phyloP scores from a whole-genome alignment of 2,888 invertebrate species.

The Taphrorychus bicolor region DNA sequence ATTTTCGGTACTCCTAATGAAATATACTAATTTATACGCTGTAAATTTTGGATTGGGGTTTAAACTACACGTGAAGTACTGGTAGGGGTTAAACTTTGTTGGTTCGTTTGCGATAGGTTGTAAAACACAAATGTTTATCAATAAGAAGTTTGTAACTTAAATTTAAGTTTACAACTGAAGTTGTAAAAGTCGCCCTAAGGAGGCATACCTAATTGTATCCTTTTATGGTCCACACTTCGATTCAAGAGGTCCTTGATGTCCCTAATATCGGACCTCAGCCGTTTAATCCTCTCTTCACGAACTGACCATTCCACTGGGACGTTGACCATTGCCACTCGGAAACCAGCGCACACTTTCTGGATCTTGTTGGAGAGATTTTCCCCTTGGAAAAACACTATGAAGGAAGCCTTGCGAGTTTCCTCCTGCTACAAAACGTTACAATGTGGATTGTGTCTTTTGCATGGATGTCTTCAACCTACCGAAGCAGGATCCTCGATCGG shows the following conservation, averaged over 20 bases:
- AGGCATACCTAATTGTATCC: conserved; percentile 65
- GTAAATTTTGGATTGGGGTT: too few species aligned
- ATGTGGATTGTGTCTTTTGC: neutral
- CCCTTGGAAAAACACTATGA: conserved; percentile 90
- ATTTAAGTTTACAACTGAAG: too few species aligned
- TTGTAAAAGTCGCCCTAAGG: too few species aligned
- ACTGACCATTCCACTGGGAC: conserved; percentile 89
- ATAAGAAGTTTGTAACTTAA: too few species aligned
- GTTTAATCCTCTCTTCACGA: conserved; percentile 87
- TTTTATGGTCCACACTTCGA: conserved; percentile 88
- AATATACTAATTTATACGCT: too few species aligned
- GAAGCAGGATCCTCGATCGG: conserved; percentile 84
- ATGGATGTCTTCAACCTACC: conserved; percentile 59
- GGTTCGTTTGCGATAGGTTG: too few species aligned
- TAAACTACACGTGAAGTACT: too few species aligned
- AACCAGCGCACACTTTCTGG: conserved; percentile 92
- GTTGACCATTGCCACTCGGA: conserved; percentile 90
- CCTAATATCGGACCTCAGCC: conserved; percentile 86
- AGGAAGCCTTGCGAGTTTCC: conserved; percentile 87
- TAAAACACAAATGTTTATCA: too few species aligned
- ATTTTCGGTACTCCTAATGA: too few species aligned
- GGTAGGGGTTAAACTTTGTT: too few species aligned
- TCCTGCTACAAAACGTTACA: conserved; percentile 71
- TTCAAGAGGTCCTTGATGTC: conserved; percentile 84
- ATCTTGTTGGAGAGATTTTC: conserved; percentile 89